Percentiles rank a stretch among this genome's conserved stretches.
phyloP scores from a whole-genome alignment of 2,888 invertebrate species.

The Dryadula phaetusa region DNA sequence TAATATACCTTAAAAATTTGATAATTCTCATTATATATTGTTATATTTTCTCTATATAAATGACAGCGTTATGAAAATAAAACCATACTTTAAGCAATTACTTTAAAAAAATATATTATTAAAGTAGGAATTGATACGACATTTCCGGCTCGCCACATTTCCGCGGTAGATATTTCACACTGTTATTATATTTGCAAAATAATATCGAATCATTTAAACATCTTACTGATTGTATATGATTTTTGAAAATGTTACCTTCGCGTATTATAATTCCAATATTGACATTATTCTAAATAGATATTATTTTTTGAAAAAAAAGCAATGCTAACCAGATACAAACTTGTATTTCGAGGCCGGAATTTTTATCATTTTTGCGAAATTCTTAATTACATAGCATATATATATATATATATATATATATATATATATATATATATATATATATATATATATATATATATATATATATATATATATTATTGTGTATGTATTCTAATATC shows the following conservation, averaged over 20 bases:
- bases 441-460: not conserved
- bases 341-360: not conserved
- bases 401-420: not conserved
- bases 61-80: not conserved
- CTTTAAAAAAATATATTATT: slow-evolving; percentile 11
- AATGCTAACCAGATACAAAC: slow-evolving; percentile 6
- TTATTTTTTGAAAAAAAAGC: slow-evolving; percentile 9
- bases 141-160: slow-evolving; percentile 34
- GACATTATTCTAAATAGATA: slow-evolving; percentile 12
- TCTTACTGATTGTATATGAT: slow-evolving; percentile 6
- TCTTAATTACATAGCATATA: not conserved
- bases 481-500: no score
- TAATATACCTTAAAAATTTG: no score
- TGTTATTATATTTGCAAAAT: slow-evolving; percentile 26
- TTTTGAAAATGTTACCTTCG: slow-evolving; percentile 33
- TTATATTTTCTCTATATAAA: not conserved
- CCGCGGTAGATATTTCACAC: slow-evolving; percentile 28
- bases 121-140: slow-evolving; percentile 21
- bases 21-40: no score
- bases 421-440: not conserved
- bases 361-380: not conserved
- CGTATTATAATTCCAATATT: slow-evolving; percentile 13
- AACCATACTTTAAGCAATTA: not conserved
- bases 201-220: no score
- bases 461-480: no score